A percentile compares a stretch with the other conserved stretches of the same genome.
Evolutionary conservation across 1,140 invertebrate species (phyloP).

Genomic region (Ptiloglossa arizonensis): DNA sequence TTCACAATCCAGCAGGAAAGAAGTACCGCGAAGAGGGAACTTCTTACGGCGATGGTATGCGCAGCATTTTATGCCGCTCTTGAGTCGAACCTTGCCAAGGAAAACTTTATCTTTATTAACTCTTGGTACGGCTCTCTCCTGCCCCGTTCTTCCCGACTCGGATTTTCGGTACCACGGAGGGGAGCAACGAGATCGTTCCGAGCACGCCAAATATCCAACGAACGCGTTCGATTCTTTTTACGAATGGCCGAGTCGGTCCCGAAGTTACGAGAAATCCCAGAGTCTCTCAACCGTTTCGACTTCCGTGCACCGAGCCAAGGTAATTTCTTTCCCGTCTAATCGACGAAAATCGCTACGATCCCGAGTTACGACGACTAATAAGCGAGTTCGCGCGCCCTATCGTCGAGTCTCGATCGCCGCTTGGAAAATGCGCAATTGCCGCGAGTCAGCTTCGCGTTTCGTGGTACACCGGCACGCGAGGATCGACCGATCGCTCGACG

Average conservation of each 20-base stretch:
- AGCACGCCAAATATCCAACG: not conserved
- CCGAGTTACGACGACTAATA: not conserved
- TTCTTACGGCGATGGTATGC: conserved; percentile 20
- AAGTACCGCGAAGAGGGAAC: not conserved
- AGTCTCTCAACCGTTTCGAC: not conserved
- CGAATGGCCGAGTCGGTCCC: no score
- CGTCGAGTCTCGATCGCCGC: not conserved
- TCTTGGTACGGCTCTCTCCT: not conserved
- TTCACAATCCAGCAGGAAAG: conserved; percentile 12
- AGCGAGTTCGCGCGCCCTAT: not conserved
- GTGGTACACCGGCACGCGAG: conserved; percentile 14
- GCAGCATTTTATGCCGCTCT: not conserved
- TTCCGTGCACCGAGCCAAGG: not conserved
- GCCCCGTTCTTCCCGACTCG: not conserved
- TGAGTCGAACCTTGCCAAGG: conserved; percentile 18
- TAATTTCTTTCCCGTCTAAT: conserved; percentile 4
- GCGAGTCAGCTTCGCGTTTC: conserved; percentile 2
- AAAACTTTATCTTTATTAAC: conserved; percentile 34
- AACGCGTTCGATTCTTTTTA: no score
- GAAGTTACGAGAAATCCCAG: not conserved
- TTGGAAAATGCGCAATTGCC: conserved; percentile 17
- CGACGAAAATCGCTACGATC: not conserved
- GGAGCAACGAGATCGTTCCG: not conserved
- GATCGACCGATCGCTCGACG: not conserved
- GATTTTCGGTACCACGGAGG: conserved; percentile 18